A percentile compares a stretch with the other conserved stretches of the same genome.
Evolutionary conservation across 2,888 invertebrate genomes (phyloP).

Genomic region (Sisyra terminalis): DNA sequence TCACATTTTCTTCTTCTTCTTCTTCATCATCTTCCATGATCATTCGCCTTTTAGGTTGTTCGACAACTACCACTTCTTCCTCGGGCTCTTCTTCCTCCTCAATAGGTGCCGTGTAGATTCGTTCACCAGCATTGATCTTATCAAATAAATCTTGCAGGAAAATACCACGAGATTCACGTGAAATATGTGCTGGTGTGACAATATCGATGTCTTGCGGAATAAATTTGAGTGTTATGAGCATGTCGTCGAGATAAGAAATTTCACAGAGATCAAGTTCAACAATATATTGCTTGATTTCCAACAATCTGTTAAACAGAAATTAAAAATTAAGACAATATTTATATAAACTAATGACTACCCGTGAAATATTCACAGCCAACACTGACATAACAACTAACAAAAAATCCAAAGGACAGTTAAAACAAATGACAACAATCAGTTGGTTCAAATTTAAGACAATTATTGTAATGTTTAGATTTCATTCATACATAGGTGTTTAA

Average conservation of each 20-base stretch:
- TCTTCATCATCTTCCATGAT: background rate
- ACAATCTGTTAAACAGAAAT: background rate
- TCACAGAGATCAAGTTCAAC: background rate
- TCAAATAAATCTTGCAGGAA: conserved; percentile 1
- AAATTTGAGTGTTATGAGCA: background rate
- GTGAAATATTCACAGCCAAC: no score
- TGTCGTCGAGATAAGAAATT: background rate
- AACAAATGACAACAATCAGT: no score
- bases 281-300: background rate
- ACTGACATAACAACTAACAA: no score
- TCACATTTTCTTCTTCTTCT: background rate
- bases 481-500: no score
- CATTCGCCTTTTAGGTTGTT: background rate
- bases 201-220: conserved; percentile 1
- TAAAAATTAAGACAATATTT: no score
- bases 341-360: no score
- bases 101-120: background rate
- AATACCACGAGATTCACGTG: background rate
- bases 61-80: background rate
- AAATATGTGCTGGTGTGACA: conserved; percentile 3
- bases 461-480: no score
- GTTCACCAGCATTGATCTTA: background rate
- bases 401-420: no score
- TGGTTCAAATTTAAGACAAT: no score
- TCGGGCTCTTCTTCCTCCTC: background rate